Evolutionary conservation across 2,113 vertebrate species (phyloP).

Genomic region (Xyrauchen texanus): DNA sequence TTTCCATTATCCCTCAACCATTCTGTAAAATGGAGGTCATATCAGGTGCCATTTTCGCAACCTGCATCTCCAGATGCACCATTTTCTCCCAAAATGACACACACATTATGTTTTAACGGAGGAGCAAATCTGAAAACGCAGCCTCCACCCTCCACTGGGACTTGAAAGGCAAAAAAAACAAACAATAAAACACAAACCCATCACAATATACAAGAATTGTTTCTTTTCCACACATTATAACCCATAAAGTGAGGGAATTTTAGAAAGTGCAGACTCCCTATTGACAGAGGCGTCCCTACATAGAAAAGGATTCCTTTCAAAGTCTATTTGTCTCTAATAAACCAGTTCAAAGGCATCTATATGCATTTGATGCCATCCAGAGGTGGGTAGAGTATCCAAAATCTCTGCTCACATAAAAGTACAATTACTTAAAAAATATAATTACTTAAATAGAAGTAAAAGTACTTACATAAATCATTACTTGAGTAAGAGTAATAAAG

Average conservation of each 20-base stretch:
- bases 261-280: conserved; percentile 8
- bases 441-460: no score
- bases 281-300: background rate
- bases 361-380: background rate
- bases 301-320: background rate
- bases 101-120: conserved; percentile 55
- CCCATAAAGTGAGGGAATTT: conserved; percentile 35
- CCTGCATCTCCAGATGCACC: conserved; percentile 70
- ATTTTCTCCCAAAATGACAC: conserved; percentile 69
- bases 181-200: conserved; percentile 33
- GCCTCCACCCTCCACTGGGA: conserved; percentile 40
- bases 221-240: conserved; percentile 2
- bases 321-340: background rate
- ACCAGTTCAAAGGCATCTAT: background rate
- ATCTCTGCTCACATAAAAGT: no score
- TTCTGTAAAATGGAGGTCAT: conserved; percentile 75
- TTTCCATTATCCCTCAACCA: conserved; percentile 73
- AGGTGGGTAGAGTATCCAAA: no score
- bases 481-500: no score
- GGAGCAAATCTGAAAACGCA: conserved; percentile 50
- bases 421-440: no score
- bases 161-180: conserved; percentile 43
- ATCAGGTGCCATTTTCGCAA: conserved; percentile 68
- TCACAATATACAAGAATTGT: conserved; percentile 8
- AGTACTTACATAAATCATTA: no score